These are phyloP conservation scores for Zoanthus gigantus DNA, from an alignment of 92 coral and sea anemone species.

Conservation along the genomic window DNA sequence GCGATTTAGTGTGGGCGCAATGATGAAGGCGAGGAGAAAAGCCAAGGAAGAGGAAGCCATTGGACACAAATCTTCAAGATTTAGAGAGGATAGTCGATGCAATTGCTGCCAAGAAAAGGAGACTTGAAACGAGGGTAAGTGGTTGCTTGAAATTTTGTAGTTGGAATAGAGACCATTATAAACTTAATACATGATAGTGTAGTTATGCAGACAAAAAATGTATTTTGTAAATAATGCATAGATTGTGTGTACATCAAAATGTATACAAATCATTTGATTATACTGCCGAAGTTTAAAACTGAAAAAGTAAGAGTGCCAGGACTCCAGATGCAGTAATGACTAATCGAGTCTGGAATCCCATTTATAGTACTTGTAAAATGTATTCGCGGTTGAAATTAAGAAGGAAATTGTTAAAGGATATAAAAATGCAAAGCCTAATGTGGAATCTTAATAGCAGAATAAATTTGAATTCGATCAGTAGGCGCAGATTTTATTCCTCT, in stretches of 20 bases:
- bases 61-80: constrained; percentile 59
- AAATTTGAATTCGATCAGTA: not conserved
- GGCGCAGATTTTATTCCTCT: not conserved
- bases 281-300: not conserved
- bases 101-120: constrained; percentile 44
- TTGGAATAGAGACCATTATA: constrained; percentile 28
- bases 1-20: constrained; percentile 62
- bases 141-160: constrained; percentile 26
- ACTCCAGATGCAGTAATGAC: constrained; percentile 26
- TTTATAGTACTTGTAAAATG: constrained; percentile 22
- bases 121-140: constrained; percentile 56
- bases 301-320: constrained; percentile 15
- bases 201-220: constrained; percentile 17
- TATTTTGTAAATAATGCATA: constrained; percentile 11
- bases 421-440: not conserved
- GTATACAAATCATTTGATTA: constrained; percentile 17
- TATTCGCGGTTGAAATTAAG: constrained; percentile 21
- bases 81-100: constrained; percentile 50
- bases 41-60: constrained; percentile 51
- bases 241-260: constrained; percentile 19
- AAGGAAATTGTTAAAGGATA: constrained; percentile 9
- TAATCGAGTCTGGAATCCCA: constrained; percentile 43
- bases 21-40: constrained; percentile 71
- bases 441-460: not conserved
- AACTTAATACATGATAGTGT: constrained; percentile 3